phyloP scores from a whole-genome alignment of 1,140 invertebrate genomes.

The Zaprionus vittiger region DNA sequence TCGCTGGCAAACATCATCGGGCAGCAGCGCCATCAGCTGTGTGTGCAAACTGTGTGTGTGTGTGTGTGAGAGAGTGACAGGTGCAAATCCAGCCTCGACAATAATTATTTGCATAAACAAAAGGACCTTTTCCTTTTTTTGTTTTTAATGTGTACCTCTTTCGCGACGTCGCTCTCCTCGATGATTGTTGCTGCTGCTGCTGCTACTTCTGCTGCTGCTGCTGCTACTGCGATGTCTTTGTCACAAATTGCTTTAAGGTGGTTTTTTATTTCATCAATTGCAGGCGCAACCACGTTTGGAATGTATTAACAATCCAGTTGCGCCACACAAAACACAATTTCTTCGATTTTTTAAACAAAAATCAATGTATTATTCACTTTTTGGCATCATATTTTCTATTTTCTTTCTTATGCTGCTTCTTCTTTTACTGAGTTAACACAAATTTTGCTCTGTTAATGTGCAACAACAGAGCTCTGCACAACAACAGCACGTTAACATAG shows the following conservation, averaged over 20 bases:
- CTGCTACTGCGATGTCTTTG: slow-evolving; percentile 56
- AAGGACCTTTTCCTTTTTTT: slow-evolving; percentile 16
- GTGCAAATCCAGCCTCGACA: neutral
- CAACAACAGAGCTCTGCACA: slow-evolving; percentile 11
- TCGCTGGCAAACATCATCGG: slow-evolving; percentile 24
- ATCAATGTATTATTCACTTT: slow-evolving; percentile 65
- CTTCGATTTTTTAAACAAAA: slow-evolving; percentile 33
- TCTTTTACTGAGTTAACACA: slow-evolving; percentile 43
- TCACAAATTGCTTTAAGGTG: slow-evolving; percentile 28
- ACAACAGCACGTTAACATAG: slow-evolving; percentile 22
- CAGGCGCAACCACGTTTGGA: slow-evolving; percentile 42
- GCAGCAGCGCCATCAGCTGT: slow-evolving; percentile 54
- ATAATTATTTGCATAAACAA: slow-evolving; percentile 29
- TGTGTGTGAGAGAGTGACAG: neutral
- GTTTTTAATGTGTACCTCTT: slow-evolving; percentile 42
- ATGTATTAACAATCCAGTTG: slow-evolving; percentile 44
- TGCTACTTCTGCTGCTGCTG: slow-evolving; percentile 32
- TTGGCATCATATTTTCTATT: slow-evolving; percentile 71
- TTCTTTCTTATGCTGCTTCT: slow-evolving; percentile 56
- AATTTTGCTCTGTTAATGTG: slow-evolving; percentile 35
- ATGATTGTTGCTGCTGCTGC: slow-evolving; percentile 49
- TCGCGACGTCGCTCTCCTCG: slow-evolving; percentile 29
- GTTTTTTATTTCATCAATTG: slow-evolving; percentile 25
- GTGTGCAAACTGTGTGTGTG: neutral
- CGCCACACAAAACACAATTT: slow-evolving; percentile 39